phyloP scores from a whole-genome alignment of 1,140 invertebrate species.

The Lethrus apterus region DNA sequence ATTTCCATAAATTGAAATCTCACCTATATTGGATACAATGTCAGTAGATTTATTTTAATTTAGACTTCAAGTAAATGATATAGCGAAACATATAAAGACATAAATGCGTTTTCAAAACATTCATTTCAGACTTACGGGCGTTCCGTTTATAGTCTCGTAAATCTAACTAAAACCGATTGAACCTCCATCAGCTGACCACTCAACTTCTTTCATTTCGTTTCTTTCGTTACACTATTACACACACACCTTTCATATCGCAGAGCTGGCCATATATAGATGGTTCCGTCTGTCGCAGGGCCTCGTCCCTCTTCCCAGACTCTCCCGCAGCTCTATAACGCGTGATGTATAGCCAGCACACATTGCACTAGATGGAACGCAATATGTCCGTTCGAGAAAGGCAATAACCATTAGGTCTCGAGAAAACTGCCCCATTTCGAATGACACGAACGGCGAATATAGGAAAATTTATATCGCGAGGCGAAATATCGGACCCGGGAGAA shows the following conservation, averaged over 20 bases:
- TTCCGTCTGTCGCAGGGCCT: background rate
- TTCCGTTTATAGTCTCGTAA: too few species aligned
- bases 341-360: conserved; percentile 53
- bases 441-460: conserved; percentile 53
- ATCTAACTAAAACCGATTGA: too few species aligned
- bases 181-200: conserved; percentile 20
- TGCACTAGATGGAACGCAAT: conserved; percentile 56
- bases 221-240: too few species aligned
- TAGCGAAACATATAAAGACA: too few species aligned
- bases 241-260: conserved; percentile 25
- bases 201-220: conserved; percentile 28
- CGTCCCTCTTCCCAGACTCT: conserved; percentile 15
- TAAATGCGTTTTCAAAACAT: too few species aligned
- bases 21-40: too few species aligned
- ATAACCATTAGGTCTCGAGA: conserved; percentile 55
- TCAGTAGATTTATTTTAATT: too few species aligned
- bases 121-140: too few species aligned
- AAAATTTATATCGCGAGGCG: conserved; percentile 47
- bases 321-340: conserved; percentile 35
- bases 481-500: conserved; percentile 23
- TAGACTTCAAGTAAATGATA: too few species aligned
- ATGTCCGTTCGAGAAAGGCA: conserved; percentile 54
- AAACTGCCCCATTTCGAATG: conserved; percentile 55
- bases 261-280: conserved; percentile 28
- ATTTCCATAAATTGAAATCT: too few species aligned